A percentile compares a stretch with the other conserved stretches of the same genome.
phyloP scores from a whole-genome alignment of 2,888 invertebrate species.

The Macrophya alboannulata region DNA sequence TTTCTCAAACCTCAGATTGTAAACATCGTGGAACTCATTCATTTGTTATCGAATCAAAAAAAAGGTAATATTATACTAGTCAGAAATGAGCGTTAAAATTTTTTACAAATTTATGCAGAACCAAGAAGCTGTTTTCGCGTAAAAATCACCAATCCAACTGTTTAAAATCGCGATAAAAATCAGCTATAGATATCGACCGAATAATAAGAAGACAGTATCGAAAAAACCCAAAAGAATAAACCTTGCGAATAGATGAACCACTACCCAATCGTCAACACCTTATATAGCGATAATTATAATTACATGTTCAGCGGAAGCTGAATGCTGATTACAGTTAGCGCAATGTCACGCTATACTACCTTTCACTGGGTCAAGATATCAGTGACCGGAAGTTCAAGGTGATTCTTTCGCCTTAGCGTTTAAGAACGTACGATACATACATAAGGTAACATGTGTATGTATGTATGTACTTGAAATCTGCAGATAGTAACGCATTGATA shows the following conservation, averaged over 20 bases:
- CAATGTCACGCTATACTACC: slow-evolving; percentile 14
- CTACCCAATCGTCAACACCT: too few relatives aligned
- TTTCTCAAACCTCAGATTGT: neutral
- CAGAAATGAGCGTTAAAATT: neutral
- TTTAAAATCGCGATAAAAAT: neutral
- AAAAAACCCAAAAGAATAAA: too few relatives aligned
- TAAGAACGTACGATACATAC: slow-evolving; percentile 6
- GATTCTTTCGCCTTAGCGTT: slow-evolving; percentile 23
- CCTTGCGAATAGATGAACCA: too few relatives aligned
- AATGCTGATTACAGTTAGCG: slow-evolving; percentile 27
- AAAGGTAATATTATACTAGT: neutral
- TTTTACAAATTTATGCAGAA: neutral
- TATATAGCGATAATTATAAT: slow-evolving; percentile 25
- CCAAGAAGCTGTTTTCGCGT: neutral
- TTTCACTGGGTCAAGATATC: slow-evolving; percentile 51
- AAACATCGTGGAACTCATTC: neutral
- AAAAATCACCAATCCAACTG: neutral
- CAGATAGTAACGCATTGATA: neutral
- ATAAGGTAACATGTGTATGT: neutral
- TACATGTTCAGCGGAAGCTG: slow-evolving; percentile 14
- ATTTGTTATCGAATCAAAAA: neutral
- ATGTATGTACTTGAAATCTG: neutral
- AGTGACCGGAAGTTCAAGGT: slow-evolving; percentile 54
- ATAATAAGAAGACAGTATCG: too few relatives aligned
- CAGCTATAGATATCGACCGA: neutral